Evolutionary conservation across 2,113 vertebrate species (phyloP), one percentile per base, ranked within the genome.

Genomic region (Ailuropoda melanoleuca): DNA sequence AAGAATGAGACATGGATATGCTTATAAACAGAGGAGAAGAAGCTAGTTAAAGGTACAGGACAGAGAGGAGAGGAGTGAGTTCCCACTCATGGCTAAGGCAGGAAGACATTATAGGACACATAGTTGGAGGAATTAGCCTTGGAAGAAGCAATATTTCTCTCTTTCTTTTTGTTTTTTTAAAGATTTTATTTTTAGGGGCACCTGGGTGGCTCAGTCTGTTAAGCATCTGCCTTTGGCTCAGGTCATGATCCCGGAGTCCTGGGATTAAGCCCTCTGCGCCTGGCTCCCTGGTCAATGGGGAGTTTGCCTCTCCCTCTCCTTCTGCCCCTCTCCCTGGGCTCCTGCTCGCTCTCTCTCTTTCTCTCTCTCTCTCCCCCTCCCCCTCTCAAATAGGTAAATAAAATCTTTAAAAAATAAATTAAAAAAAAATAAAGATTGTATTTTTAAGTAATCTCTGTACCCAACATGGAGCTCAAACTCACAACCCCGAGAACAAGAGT

Each of bases 1-100:
- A 94, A 97, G 77, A 85, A 86, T 80, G 53, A 97, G 37, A 72
- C 2, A 3, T 74, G 29, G 64, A 37, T 89, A 46, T 94, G 37
- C 93, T 93, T 93, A 66, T 88, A 93, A 81, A 82, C 37, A 19
- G 46, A 91, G 37, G 37, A 80, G 34, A 94, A 81, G 75, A 62
- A 66, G 15, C 56, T 87, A n/a, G 29, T 81, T 95, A 48, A 96
- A 93, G 53, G 8, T 93, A 75, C 2, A 39, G 64, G 18, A 82
- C 26, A 92, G 39, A 46, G n/a, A 56, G 7, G 29, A 55, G 17
- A 55, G 17, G 72, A 80, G 5, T 92, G 31, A 58, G 14, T 89
- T 62, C 39, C 62, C 15, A 77, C 14, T 77, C 14, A 77, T 83
- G 60, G 58, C 72, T 88, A 55, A 96, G 60, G 29, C 24, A 81